These are phyloP conservation scores for Arremon aurantiirostris DNA, from an alignment of 2,797 vertebrate genomes.

Conservation along the genomic window DNA sequence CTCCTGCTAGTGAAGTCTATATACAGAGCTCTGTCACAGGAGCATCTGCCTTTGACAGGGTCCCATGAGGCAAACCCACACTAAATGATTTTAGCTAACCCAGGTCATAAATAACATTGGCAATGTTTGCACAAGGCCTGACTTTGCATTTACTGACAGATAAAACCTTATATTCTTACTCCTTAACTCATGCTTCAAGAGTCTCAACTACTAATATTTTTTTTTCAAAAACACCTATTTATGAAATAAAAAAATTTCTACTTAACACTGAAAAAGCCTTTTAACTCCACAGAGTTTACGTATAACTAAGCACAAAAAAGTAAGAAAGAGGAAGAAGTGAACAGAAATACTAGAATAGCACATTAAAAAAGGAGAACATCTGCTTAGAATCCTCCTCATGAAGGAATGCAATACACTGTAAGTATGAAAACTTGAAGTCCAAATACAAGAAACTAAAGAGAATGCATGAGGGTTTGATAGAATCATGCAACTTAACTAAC, in stretches of 20 bases:
- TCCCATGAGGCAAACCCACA: neutral
- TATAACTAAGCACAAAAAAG: neutral
- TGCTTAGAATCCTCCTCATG: neutral
- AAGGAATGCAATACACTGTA: neutral
- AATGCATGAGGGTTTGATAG: accelerated
- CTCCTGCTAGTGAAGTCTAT: neutral
- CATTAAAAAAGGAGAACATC: neutral
- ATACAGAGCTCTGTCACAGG: neutral
- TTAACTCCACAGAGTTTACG: neutral
- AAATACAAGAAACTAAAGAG: neutral
- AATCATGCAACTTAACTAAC: neutral
- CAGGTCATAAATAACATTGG: neutral
- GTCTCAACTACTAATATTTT: neutral
- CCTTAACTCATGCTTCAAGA: neutral
- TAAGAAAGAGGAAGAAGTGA: neutral
- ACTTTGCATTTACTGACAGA: neutral
- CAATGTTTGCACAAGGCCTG: neutral
- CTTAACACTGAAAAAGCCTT: neutral
- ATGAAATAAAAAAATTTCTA: neutral
- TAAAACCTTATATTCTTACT: neutral
- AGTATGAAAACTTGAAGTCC: neutral
- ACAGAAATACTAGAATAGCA: neutral
- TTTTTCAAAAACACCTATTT: neutral
- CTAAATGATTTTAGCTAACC: neutral
- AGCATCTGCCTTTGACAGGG: neutral